Evolutionary conservation across 1,140 invertebrate genomes (phyloP), one percentile per base, ranked within the genome.

Genomic region (Chionoecetes opilio): DNA sequence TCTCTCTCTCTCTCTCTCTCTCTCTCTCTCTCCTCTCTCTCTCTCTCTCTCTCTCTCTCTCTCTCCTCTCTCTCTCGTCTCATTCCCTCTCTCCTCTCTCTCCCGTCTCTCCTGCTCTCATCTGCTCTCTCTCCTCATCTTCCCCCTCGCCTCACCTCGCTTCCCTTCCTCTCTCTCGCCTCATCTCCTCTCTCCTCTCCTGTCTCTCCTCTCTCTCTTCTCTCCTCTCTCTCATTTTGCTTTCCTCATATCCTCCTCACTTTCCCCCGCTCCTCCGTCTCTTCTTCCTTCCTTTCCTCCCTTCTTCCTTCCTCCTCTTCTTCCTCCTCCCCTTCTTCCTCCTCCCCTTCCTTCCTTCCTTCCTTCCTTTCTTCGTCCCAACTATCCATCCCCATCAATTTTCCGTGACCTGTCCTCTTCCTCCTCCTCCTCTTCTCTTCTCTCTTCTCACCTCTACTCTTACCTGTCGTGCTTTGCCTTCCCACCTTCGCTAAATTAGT

Each of bases 1-100:
- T 75, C 63, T 75, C 63, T 75, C 63, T 75, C 63, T 75, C 63
- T 75, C 63, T 75, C 63, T 75, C 63, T 63, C 53, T 63, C 53
- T 21, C 53, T 6, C 53, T 9, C 6, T 63, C 17, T 63, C 53
- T 63, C 17, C 14, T 21, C 53, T 9, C 53, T 63, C 17, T 63
- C 53, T 9, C 53, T 9, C 53, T 63, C 5, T 63, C 17, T 63
- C 17, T 63, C 53, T 63, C 6, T 21, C 5, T 63, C 17, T 63
- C 26, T 21, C 2, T 9, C 21, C 53, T 63, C 21, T 9, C 17
- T 63, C 17, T 63, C 17, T 63, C 17, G 2, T 21, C 53, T 63
- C 53, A 3, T 26, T 63, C 5, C 26, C 53, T 9, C 53, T 21
- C 17, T 6, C 21, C 21, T 21, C 17, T 6, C 6, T 63, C 53